Evolutionary conservation across 1,140 invertebrate species (phyloP).

Genomic region (Drosophila tristis): DNA sequence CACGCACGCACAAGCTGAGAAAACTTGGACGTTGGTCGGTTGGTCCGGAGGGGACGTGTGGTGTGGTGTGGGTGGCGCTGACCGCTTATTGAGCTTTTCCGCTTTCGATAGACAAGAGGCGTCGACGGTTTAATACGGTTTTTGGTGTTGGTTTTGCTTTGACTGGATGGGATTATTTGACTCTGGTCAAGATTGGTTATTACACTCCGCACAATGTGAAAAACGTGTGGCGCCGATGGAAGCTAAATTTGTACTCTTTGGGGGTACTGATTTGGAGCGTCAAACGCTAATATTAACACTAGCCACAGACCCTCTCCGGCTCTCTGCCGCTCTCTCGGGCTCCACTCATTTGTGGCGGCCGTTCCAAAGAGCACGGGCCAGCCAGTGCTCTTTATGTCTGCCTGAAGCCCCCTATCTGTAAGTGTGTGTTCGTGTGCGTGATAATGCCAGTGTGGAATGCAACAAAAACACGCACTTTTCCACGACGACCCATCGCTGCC

Average conservation of each 20-base stretch:
- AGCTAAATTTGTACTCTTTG: conserved; percentile 29
- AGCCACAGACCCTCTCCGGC: conserved; percentile 6
- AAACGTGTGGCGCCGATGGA: conserved; percentile 68
- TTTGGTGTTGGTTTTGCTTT: conserved; percentile 21
- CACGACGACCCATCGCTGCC: background rate
- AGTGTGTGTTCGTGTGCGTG: conserved; percentile 5
- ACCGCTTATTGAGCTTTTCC: conserved; percentile 53
- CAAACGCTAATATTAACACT: conserved; percentile 71
- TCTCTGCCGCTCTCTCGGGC: conserved; percentile 31
- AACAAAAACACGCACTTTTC: conserved; percentile 44
- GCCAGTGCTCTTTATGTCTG: conserved; percentile 17
- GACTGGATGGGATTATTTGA: conserved; percentile 3
- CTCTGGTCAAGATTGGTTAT: conserved; percentile 44
- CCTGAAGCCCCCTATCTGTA: background rate
- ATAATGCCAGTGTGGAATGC: conserved; percentile 19
- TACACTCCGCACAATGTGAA: conserved; percentile 46
- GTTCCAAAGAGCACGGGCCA: conserved; percentile 12
- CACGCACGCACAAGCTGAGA: conserved; percentile 56
- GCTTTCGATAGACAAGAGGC: conserved; percentile 55
- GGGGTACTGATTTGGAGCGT: conserved; percentile 66
- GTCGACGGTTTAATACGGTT: conserved; percentile 65
- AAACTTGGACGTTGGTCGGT: background rate
- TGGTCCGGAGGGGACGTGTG: too few relatives aligned
- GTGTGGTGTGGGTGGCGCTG: conserved; percentile 14
- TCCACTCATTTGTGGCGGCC: conserved; percentile 6